A percentile compares a stretch with the other conserved stretches of the same genome.
Conservation (phyloP, 2,888 invertebrate genomes). For the Heliconius sara region DNA sequence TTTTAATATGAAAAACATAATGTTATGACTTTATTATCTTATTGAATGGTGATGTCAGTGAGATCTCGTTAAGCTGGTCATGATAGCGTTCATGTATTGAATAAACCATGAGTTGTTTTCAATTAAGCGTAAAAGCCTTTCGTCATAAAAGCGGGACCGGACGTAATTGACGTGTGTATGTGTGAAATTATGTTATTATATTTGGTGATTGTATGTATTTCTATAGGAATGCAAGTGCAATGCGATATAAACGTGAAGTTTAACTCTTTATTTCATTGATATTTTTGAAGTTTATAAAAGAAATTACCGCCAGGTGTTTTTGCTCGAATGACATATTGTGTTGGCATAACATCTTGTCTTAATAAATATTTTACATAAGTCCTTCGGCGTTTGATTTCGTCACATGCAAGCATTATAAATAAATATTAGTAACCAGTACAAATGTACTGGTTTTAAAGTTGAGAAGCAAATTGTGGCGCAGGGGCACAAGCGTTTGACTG, state of each 20-base stretch:
- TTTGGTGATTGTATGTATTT: background rate
- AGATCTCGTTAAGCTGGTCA: slow-evolving; percentile 63
- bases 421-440: too few relatives aligned
- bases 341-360: too few relatives aligned
- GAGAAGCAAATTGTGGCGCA: too few relatives aligned
- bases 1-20: background rate
- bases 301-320: background rate
- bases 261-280: background rate
- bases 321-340: background rate
- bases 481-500: too few relatives aligned
- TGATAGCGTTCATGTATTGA: slow-evolving; percentile 68
- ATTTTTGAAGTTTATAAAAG: background rate
- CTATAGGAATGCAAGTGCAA: background rate
- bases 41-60: slow-evolving; percentile 57
- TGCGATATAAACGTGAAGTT: background rate
- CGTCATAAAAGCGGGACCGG: slow-evolving; percentile 73
- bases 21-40: slow-evolving; percentile 39
- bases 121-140: slow-evolving; percentile 81
- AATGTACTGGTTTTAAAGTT: background rate
- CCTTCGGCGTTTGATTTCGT: too few relatives aligned
- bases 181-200: slow-evolving; percentile 33
- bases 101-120: slow-evolving; percentile 83
- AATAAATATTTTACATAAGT: too few relatives aligned
- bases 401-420: background rate
- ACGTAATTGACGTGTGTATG: slow-evolving; percentile 66